Percentiles rank a stretch among this genome's conserved stretches.
Conservation (phyloP, 1,140 invertebrate species). For the Calephelis virginiensis region DNA sequence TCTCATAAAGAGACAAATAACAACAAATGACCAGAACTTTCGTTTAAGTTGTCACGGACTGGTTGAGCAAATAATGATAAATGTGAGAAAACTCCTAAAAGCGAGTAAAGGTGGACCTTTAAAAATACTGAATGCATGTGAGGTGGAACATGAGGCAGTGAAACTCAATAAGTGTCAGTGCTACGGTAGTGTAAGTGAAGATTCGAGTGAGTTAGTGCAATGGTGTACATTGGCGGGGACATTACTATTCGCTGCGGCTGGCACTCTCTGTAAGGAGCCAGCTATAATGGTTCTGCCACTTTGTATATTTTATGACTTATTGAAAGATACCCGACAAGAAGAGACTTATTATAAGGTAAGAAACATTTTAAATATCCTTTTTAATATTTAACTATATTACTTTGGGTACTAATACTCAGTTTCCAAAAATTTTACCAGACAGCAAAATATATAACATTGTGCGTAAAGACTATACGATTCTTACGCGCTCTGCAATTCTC, state of each 20-base stretch:
- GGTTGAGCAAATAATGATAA: conserved; percentile 64
- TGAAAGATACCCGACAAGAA: conserved; percentile 72
- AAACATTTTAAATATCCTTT: conserved; percentile 1
- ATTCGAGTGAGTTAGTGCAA: conserved; percentile 69
- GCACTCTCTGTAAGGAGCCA: conserved; percentile 94
- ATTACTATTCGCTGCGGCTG: conserved; percentile 81
- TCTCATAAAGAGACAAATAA: conserved; percentile 40
- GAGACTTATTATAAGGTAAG: conserved; percentile 74
- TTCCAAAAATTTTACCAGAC: too few relatives aligned
- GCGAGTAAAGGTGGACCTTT: conserved; percentile 59
- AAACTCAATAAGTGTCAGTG: conserved; percentile 65
- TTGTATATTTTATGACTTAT: conserved; percentile 87
- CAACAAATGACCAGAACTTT: conserved; percentile 50
- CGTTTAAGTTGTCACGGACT: conserved; percentile 64
- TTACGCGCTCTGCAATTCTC: too few relatives aligned
- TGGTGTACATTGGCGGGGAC: conserved; percentile 80
- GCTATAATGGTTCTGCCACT: conserved; percentile 94
- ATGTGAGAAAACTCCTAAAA: conserved; percentile 60
- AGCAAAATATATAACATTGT: too few relatives aligned
- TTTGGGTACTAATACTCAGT: too few relatives aligned
- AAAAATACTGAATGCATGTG: conserved; percentile 60
- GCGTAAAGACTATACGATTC: too few relatives aligned
- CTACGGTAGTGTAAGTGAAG: conserved; percentile 65
- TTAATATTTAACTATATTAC: too few relatives aligned
- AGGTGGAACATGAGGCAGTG: conserved; percentile 49